Conservation (phyloP, 2,888 invertebrate species). For the Orchestes rusci region DNA sequence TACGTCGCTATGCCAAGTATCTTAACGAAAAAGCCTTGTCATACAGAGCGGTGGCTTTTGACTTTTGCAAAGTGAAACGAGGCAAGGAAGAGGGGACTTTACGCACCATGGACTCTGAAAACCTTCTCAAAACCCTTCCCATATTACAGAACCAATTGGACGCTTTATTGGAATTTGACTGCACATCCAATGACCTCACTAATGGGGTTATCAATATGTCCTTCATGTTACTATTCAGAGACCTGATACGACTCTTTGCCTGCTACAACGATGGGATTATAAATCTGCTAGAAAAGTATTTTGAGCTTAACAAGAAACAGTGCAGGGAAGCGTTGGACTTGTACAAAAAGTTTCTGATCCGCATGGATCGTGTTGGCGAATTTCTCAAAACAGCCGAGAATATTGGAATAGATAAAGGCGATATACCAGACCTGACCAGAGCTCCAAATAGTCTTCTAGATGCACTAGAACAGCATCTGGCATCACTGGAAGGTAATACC, state of each 20-base stretch:
- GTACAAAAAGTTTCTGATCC: slow-evolving; percentile 97
- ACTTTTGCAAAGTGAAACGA: slow-evolving; percentile 99
- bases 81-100: slow-evolving; percentile 98
- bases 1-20: slow-evolving; percentile 97
- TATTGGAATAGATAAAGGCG: slow-evolving; percentile 97
- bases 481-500: slow-evolving; percentile 88
- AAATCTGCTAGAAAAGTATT: slow-evolving; percentile 97
- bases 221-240: slow-evolving; percentile 97
- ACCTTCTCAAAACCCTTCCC: slow-evolving; percentile 94
- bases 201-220: slow-evolving; percentile 97
- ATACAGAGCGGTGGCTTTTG: slow-evolving; percentile 97
- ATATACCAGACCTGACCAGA: slow-evolving; percentile 97
- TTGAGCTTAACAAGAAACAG: slow-evolving; percentile 99
- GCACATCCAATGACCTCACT: slow-evolving; percentile 88
- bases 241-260: slow-evolving; percentile 96
- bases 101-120: slow-evolving; percentile 96
- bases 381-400: slow-evolving; percentile 87
- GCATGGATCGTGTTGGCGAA: slow-evolving; percentile 98
- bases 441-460: slow-evolving; percentile 97
- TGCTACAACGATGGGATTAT: slow-evolving; percentile 99
- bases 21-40: slow-evolving; percentile 98
- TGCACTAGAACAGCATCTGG: slow-evolving; percentile 94
- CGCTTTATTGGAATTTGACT: slow-evolving; percentile 95
- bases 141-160: slow-evolving; percentile 95
- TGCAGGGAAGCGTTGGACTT: slow-evolving; percentile 96